Conservation (phyloP, 2,888 invertebrate species). For the Bellardia bayeri region DNA sequence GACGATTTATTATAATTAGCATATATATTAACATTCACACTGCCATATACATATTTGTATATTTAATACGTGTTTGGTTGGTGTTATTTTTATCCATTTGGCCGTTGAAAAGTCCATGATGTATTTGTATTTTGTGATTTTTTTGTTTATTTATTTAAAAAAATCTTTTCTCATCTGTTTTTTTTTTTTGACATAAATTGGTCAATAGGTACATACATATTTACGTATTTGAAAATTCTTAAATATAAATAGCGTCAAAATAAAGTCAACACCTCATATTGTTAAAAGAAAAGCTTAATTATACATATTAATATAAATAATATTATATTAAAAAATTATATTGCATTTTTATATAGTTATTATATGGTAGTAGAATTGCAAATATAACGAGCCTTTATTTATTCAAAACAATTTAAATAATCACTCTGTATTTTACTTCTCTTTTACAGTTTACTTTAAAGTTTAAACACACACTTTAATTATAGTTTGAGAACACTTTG, state of each 20-base stretch:
- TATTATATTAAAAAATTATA: too few species aligned
- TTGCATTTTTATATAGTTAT: too few species aligned
- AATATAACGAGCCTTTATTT: too few species aligned
- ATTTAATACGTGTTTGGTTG: not conserved
- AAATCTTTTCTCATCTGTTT: conserved; percentile 21
- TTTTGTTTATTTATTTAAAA: conserved; percentile 46
- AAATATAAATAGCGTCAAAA: not conserved
- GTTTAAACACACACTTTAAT: too few species aligned
- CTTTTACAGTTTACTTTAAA: too few species aligned
- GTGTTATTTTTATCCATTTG: conserved; percentile 12
- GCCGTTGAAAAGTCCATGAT: conserved; percentile 27
- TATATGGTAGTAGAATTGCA: too few species aligned
- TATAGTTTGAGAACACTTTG: too few species aligned
- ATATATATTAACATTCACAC: conserved; percentile 1
- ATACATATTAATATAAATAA: too few species aligned
- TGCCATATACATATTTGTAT: not conserved
- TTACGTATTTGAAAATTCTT: conserved; percentile 10
- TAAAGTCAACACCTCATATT: too few species aligned
- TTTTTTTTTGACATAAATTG: conserved; percentile 46
- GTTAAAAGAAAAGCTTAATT: too few species aligned
- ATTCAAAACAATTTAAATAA: too few species aligned
- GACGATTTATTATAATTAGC: conserved; percentile 57
- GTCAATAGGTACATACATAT: not conserved
- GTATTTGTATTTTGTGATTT: conserved; percentile 24
- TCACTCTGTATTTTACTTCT: too few species aligned